Evolutionary conservation across 2,797 vertebrate genomes (phyloP), one percentile per base, ranked within the genome.

Genomic region (Varecia variegata): DNA sequence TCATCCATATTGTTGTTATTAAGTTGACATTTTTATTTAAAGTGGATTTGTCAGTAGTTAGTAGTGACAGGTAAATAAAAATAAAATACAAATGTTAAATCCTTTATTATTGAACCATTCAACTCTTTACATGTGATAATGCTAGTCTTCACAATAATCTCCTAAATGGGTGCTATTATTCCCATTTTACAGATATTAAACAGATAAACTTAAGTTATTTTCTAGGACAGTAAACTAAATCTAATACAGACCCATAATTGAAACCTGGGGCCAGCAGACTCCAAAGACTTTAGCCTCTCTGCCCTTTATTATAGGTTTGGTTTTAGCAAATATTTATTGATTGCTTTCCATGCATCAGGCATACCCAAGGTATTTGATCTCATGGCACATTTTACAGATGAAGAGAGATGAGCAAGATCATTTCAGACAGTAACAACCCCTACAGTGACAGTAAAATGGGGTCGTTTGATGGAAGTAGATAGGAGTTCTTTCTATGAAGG

Each of bases 121-220:
- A 68, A n/a, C 40, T 70, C 47, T 93, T 94, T 94, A 68, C 9
- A 25, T 76, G 17, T 95, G 47, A 12, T 79, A 83, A 65, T 90
- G 54, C 54, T 90, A 70, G 11, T 95, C 21, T 91, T 96, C 23
- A 56, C 23, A 76, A 82, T 74, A 95, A 92, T 83, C 23, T 94
- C 62, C 74, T 94, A 93, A 91, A 17, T 74, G 50, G 9, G 56
- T 52, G 32, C 47, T 90, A n/a, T 70, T 85, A 56, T 62, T 52
- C 73, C 38, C 89, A 52, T 83, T 93, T 92, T 90, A 85, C 20
- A 70, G 54, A 62, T 60, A 5, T 62, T 58, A 93, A 52, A 83
- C 77, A 88, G 23, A 73, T 88, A n/a, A 76, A 43, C 65, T 92
- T 40, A 79, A 82, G 50, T 77, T 94, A 90, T 88, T 94, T 93